A percentile compares a stretch with the other conserved stretches of the same genome.
These are phyloP conservation scores for Triplophysa rosa DNA, from an alignment of 2,113 vertebrate genomes.

Conservation along the genomic window DNA sequence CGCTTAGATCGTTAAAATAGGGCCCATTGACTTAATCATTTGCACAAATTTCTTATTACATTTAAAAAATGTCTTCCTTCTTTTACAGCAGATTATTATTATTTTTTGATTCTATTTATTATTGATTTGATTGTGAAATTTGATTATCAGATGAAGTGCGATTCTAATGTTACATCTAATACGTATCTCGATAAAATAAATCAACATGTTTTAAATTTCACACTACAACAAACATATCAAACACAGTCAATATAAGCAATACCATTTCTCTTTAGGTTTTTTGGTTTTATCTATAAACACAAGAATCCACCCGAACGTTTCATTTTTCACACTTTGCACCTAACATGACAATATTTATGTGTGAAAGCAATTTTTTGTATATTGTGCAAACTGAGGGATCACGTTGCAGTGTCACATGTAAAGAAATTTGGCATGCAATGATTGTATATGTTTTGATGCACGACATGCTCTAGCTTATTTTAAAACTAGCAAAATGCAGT, in stretches of 20 bases:
- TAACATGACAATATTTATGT: conserved; percentile 18
- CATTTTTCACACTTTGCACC: conserved; percentile 10
- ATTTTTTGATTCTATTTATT: too few species aligned
- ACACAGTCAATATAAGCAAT: conserved; percentile 7
- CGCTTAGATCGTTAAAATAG: too few species aligned
- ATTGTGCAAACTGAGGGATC: conserved; percentile 11
- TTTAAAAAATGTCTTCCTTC: neutral
- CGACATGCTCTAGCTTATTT: neutral
- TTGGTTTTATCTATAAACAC: conserved; percentile 11
- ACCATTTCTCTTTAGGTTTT: neutral
- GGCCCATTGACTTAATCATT: too few species aligned
- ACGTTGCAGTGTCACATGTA: neutral
- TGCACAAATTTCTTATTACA: neutral
- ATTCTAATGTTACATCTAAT: neutral
- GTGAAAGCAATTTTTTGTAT: conserved; percentile 10
- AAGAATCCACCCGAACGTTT: conserved; percentile 1
- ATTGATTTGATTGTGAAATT: neutral
- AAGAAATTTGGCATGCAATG: conserved; percentile 20
- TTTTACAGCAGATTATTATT: too few species aligned
- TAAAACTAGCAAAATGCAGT: neutral
- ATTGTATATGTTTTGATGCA: conserved; percentile 19
- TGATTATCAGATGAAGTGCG: conserved; percentile 10
- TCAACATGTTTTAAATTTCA: conserved; percentile 1
- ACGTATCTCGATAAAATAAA: neutral
- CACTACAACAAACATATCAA: neutral